Conservation (phyloP, 1,140 invertebrate genomes). For the Drosophila willistoni region DNA sequence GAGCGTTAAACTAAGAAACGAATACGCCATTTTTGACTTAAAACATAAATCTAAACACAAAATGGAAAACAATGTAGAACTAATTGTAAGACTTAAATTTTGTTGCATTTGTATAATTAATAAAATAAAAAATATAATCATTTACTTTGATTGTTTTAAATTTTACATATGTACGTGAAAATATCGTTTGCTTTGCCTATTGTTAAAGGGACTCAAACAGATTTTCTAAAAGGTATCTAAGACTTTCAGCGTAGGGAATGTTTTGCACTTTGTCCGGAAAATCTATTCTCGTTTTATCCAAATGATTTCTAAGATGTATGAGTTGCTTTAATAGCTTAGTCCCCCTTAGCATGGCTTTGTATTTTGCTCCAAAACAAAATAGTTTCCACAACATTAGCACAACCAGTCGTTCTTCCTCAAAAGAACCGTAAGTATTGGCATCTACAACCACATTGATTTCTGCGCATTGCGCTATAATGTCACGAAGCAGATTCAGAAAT, state of each 20-base stretch:
- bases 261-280: neutral
- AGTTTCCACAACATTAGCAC: conserved; percentile 67
- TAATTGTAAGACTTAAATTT: no score
- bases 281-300: conserved; percentile 16
- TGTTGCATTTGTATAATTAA: no score
- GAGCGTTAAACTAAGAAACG: no score
- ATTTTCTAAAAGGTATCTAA: conserved; percentile 22
- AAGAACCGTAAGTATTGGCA: conserved; percentile 6
- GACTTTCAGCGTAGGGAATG: conserved; percentile 21
- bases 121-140: no score
- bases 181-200: conserved; percentile 1
- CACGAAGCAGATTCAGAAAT: conserved; percentile 52
- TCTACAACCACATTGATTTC: neutral
- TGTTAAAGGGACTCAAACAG: conserved; percentile 24
- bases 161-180: no score
- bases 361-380: conserved; percentile 65
- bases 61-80: no score
- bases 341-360: conserved; percentile 57
- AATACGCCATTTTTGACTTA: no score
- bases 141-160: no score
- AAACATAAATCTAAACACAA: no score
- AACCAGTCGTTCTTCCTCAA: conserved; percentile 61
- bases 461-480: conserved; percentile 44
- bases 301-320: conserved; percentile 26
- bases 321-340: conserved; percentile 62